Evolutionary conservation across 2,113 vertebrate genomes (phyloP).

Genomic region (Dolichallabes microphthalmus): DNA sequence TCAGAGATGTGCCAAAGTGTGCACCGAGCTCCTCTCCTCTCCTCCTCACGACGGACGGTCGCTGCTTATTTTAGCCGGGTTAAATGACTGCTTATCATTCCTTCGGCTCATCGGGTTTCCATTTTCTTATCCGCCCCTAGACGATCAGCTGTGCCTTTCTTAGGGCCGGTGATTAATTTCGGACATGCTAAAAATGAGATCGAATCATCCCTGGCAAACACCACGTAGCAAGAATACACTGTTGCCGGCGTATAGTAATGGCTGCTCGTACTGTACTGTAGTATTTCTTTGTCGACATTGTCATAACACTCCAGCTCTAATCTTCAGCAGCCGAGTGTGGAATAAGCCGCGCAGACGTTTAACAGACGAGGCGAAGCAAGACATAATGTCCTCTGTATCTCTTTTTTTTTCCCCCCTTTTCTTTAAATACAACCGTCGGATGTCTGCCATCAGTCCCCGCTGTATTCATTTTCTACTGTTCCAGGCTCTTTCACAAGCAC

Average conservation of each 20-base stretch:
- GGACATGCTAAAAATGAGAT: background rate
- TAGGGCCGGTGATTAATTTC: background rate
- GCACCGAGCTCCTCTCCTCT: background rate
- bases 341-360: background rate
- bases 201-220: background rate
- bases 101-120: conserved; percentile 2
- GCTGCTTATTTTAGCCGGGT: conserved; percentile 43
- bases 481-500: conserved; percentile 17
- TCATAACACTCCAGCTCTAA: background rate
- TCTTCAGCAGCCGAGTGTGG: background rate
- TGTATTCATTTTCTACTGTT: conserved; percentile 11
- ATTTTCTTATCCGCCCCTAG: background rate
- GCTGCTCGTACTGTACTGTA: background rate
- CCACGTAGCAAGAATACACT: background rate
- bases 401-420: background rate
- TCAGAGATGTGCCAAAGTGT: conserved; percentile 17
- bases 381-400: background rate
- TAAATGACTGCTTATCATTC: conserved; percentile 23
- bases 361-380: background rate
- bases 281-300: background rate
- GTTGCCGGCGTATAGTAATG: background rate
- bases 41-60: background rate
- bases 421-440: background rate
- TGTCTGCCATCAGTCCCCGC: background rate
- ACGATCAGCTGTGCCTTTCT: background rate